Base-by-base conservation (phyloP, 2,797 vertebrate genomes). In the Trichosurus vulpecula region DNA sequence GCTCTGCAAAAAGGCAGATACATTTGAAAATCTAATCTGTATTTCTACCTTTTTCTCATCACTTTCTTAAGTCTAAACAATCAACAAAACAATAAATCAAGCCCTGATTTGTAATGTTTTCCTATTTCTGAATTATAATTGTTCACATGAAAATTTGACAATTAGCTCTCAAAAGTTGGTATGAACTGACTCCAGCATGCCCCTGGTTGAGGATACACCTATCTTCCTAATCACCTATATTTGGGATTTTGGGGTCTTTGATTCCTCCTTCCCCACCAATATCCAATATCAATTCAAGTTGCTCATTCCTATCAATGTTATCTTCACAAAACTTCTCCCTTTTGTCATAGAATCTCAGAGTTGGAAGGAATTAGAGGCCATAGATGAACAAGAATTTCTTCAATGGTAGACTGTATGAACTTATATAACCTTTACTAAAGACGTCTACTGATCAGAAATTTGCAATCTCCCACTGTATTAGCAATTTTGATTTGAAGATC, bases 381-480 rank as follows among this genome's bases (percentile, higher is more conserved):
- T 35, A 74, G 35, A 10, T 81, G 66, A 81, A 81, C n/a, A 81
- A 25, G 66, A 81, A 81, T 74, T 22, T 6, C 13, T 31, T n/a
- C 35, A n/a, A 66, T 4, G 47, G n/a, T 3, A 11, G 35, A 74
- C 19, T 35, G 0, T 74, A 41, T 2, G 41, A 74, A 31, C 27
- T 92, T 93, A 35, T 52, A 52, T 74, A 93, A 89, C n/a, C 1
- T 90, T n/a, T 93, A 92, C 91, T 93, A 92, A n/a, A 90, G 93
- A 66, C 11, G 93, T 94, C 61, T 91, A 92, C 51, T 90, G 95
- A 74, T 92, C 57, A 25, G 10, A 11, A 90, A 22, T 95, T 95
- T 27, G 90, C 6, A 66, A 53, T 94, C 93, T 29, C 54, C 54
- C 93, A n/a, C n/a, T n/a, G n/a, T n/a, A n/a, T n/a, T n/a, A n/a